Base-by-base conservation (phyloP, 2,113 vertebrate species). In the Seriola quinqueradiata region DNA sequence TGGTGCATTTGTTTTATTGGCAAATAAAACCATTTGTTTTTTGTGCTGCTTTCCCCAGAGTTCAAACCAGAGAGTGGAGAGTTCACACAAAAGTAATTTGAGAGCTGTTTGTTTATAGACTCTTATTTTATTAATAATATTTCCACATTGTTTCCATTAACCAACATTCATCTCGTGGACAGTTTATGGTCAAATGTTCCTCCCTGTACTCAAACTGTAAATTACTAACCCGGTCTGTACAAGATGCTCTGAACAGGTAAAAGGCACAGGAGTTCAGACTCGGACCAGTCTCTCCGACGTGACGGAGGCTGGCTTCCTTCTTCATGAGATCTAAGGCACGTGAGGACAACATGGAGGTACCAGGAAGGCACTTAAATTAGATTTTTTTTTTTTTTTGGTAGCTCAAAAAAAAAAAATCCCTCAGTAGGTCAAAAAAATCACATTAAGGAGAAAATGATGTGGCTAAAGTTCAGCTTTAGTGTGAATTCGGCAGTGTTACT, bases 51-150 rank as follows among this genome's bases (percentile, higher is more conserved):
- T 61, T 60, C 23, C 64, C 34, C 23, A 44, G 21, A 71, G 28
- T 4, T 44, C 10, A 77, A 52, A 65, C 8, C 70, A 74, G 48
- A 70, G 42, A 54, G 21, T 21, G 14, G 17, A 38, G 10, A 4
- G 11, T 69, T 77, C 73, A 69, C 44, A 57, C 28, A 65, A 0
- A 38, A 11, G 63, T 2, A 3, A 23, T 67, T 25, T 38, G 55
- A 67, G 14, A 21, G 21, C 13, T 34, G 57, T 57, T 70, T 44
- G 5, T 66, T 71, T 61, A 46, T 6, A 61, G 36, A 76, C 55
- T 76, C 17, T 77, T 66, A 9, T 58, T 79, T 82, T 77, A 73
- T 85, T 82, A 28, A 44, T 82, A 28, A 44, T 58, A 25, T 86
- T 54, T 79, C 17, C 72, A 83, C 64, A 74, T 61, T 5, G 75